Percentiles rank a stretch among this genome's conserved stretches.
phyloP scores from a whole-genome alignment of 2,797 vertebrate genomes.

The Parambassis ranga region DNA sequence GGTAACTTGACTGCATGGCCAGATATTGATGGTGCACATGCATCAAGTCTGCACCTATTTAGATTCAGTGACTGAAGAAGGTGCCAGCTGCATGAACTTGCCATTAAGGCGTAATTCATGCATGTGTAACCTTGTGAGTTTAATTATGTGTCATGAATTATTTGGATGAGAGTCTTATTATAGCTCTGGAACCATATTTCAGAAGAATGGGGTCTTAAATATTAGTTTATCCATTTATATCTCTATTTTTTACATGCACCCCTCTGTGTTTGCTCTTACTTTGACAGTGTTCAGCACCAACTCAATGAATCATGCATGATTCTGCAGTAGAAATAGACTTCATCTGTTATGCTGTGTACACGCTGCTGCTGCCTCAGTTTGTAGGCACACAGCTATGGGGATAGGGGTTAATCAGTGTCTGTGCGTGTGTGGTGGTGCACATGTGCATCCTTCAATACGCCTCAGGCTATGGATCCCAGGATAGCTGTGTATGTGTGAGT shows the following conservation, averaged over 20 bases:
- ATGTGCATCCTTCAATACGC: slow-evolving; percentile 43
- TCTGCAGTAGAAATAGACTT: slow-evolving; percentile 68
- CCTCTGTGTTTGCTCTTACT: slow-evolving; percentile 50
- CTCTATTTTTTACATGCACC: slow-evolving; percentile 30
- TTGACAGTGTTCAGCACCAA: slow-evolving; percentile 57
- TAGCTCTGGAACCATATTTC: slow-evolving; percentile 55
- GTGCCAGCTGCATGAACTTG: slow-evolving; percentile 56
- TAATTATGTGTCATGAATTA: slow-evolving; percentile 71
- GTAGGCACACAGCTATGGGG: slow-evolving; percentile 34
- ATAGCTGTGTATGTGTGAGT: slow-evolving; percentile 29
- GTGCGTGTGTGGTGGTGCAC: slow-evolving; percentile 19
- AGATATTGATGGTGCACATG: slow-evolving; percentile 41
- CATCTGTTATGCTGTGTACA: slow-evolving; percentile 58
- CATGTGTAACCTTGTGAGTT: slow-evolving; percentile 51
- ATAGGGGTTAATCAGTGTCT: slow-evolving; percentile 57
- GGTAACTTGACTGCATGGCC: slow-evolving; percentile 43
- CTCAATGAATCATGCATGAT: slow-evolving; percentile 73
- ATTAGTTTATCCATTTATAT: slow-evolving; percentile 69
- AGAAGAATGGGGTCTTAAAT: slow-evolving; percentile 64
- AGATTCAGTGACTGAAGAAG: slow-evolving; percentile 45
- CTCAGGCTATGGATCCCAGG: slow-evolving; percentile 52
- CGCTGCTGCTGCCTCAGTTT: slow-evolving; percentile 35
- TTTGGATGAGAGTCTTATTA: slow-evolving; percentile 61
- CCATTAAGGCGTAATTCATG: slow-evolving; percentile 59
- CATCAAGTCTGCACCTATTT: slow-evolving; percentile 9